Evolutionary conservation across 2,797 vertebrate genomes (phyloP).

Genomic region (Otolemur crassicaudatus): DNA sequence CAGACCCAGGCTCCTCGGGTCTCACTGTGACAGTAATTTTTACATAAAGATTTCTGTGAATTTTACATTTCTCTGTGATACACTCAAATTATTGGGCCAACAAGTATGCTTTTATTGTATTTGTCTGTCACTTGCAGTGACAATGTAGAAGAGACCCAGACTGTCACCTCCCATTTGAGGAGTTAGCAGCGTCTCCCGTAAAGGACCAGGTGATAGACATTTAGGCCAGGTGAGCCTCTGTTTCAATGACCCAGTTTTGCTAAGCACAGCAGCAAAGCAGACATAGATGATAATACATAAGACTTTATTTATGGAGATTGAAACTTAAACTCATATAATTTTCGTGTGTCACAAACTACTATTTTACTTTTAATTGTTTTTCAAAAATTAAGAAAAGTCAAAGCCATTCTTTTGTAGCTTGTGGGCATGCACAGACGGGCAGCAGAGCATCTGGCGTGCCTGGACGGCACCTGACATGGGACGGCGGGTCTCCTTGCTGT

Average conservation of each 20-base stretch:
- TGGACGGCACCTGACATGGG: no score
- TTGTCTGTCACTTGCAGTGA: background rate
- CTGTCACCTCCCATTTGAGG: background rate
- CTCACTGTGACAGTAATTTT: background rate
- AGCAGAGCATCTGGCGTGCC: rapidly evolving
- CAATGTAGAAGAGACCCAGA: background rate
- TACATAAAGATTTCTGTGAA: background rate
- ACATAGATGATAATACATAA: background rate
- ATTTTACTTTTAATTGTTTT: background rate
- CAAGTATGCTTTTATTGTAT: background rate
- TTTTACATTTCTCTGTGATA: conserved; percentile 45
- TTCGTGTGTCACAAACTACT: background rate
- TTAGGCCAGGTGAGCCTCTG: background rate
- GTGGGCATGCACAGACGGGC: background rate
- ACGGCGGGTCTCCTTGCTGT: no score
- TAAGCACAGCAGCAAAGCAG: background rate
- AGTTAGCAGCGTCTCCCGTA: background rate
- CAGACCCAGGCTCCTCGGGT: background rate
- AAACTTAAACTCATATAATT: background rate
- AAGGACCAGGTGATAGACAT: background rate
- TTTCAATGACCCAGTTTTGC: background rate
- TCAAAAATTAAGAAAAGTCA: background rate
- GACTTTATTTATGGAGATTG: background rate
- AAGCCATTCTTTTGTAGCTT: background rate
- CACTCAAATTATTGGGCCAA: background rate